These are phyloP conservation scores for Formica exsecta DNA, from an alignment of 1,140 invertebrate genomes.

Conservation along the genomic window DNA sequence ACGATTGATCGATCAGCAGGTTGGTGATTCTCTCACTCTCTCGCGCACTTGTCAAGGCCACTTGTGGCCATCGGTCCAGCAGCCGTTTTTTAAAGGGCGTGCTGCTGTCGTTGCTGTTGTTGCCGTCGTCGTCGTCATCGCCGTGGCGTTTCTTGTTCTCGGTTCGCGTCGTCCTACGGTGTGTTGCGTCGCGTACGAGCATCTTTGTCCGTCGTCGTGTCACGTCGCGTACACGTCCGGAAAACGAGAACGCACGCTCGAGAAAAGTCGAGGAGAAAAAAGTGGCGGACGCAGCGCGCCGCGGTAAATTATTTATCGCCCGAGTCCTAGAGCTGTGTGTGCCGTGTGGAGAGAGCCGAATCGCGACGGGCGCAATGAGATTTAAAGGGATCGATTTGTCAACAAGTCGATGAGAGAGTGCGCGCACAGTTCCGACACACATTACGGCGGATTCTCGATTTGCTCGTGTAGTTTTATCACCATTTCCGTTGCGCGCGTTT, in stretches of 20 bases:
- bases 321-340: background rate
- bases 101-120: constrained; percentile 12
- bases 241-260: constrained; percentile 12
- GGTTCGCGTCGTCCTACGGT: background rate
- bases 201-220: constrained; percentile 37
- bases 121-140: background rate
- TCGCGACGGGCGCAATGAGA: constrained; percentile 54
- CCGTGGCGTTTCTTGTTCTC: constrained; percentile 22
- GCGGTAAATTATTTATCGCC: constrained; percentile 46
- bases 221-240: background rate
- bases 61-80: constrained; percentile 81
- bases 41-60: constrained; percentile 76
- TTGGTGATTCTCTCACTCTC: constrained; percentile 65
- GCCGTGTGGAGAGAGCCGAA: constrained; percentile 6
- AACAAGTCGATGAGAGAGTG: constrained; percentile 76
- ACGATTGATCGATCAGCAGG: constrained; percentile 79
- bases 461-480: constrained; percentile 21
- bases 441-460: constrained; percentile 34
- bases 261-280: background rate
- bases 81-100: constrained; percentile 73
- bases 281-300: background rate
- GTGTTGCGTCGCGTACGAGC: background rate
- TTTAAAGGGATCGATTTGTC: constrained; percentile 79
- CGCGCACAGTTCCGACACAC: constrained; percentile 53
- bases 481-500: constrained; percentile 15